phyloP scores from a whole-genome alignment of 2,888 invertebrate genomes.

The Octodonta nipae region DNA sequence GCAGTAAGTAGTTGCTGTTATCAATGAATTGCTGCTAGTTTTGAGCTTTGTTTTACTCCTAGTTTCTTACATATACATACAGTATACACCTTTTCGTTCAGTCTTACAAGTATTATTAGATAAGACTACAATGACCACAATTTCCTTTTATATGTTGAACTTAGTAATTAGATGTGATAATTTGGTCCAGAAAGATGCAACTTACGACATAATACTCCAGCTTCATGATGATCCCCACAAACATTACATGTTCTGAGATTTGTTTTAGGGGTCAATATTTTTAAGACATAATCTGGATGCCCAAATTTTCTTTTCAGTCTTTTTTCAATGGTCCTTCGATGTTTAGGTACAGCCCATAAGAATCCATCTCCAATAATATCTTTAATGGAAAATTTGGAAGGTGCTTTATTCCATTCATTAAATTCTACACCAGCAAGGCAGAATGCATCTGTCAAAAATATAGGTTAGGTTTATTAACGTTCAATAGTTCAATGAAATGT shows the following conservation, averaged over 20 bases:
- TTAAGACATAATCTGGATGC: constrained; percentile 49
- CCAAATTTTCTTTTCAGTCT: constrained; percentile 63
- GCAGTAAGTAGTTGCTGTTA: no score
- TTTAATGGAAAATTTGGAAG: constrained; percentile 39
- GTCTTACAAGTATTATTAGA: no score
- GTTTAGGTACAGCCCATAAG: constrained; percentile 70
- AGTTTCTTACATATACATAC: no score
- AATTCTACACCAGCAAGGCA: constrained; percentile 23
- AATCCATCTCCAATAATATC: constrained; percentile 60
- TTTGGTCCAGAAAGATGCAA: constrained; percentile 15
- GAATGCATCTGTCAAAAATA: constrained; percentile 25
- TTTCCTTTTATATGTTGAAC: no score
- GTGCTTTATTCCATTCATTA: constrained; percentile 10
- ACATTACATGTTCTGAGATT: constrained; percentile 62
- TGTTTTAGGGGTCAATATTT: constrained; percentile 55
- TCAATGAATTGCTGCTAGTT: no score
- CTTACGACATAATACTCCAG: constrained; percentile 69
- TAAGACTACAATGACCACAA: no score
- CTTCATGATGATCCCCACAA: constrained; percentile 76
- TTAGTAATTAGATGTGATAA: no score
- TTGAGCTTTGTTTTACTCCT: no score
- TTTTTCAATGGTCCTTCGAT: constrained; percentile 62
- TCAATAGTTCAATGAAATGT: no score
- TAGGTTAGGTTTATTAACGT: no score
- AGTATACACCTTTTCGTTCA: no score